phyloP scores from a whole-genome alignment of 2,797 vertebrate genomes.

The Tenualosa thibaudeaui region DNA sequence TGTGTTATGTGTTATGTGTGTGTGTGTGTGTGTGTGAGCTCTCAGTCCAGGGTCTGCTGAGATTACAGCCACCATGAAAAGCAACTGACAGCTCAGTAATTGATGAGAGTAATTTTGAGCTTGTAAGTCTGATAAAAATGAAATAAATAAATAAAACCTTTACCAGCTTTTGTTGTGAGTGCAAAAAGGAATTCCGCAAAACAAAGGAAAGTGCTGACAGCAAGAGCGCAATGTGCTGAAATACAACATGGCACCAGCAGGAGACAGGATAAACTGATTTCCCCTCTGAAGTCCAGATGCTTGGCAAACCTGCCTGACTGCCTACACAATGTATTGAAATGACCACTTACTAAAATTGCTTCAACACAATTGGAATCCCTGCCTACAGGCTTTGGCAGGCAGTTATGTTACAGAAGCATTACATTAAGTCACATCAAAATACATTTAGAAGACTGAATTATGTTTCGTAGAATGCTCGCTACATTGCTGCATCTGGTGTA shows the following conservation, averaged over 20 bases:
- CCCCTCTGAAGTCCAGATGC: constrained; percentile 42
- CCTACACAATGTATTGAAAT: constrained; percentile 30
- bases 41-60: neutral
- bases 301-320: constrained; percentile 39
- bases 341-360: constrained; percentile 49
- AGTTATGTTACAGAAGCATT: no score
- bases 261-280: constrained; percentile 51
- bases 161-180: constrained; percentile 51
- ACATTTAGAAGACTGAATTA: no score
- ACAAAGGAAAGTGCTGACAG: constrained; percentile 63
- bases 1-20: constrained; percentile 4
- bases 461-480: no score
- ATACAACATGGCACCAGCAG: constrained; percentile 57
- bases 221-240: constrained; percentile 43
- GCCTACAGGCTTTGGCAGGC: neutral
- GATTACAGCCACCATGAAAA: constrained; percentile 14
- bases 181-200: constrained; percentile 56
- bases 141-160: constrained; percentile 43
- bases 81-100: constrained; percentile 60
- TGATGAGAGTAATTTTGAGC: constrained; percentile 68
- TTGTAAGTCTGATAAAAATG: constrained; percentile 49
- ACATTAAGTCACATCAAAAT: no score
- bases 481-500: no score
- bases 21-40: constrained; percentile 4
- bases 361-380: constrained; percentile 38